phyloP scores from a whole-genome alignment of 2,888 invertebrate genomes.

The Lochmaea crataegi region DNA sequence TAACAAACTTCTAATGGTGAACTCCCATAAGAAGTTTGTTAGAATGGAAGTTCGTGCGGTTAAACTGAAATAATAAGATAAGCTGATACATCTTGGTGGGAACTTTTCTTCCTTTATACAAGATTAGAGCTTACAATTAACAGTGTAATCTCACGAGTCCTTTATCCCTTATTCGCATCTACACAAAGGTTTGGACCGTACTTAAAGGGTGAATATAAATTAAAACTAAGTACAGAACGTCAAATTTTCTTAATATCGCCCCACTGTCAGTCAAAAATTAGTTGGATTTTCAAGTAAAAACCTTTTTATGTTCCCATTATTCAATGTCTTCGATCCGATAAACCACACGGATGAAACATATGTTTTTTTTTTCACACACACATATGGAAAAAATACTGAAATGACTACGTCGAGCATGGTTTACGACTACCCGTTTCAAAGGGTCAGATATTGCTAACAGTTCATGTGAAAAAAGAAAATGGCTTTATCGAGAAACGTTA shows the following conservation, averaged over 20 bases:
- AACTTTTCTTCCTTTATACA: constrained; percentile 11
- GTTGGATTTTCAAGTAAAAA: no score
- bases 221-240: background rate
- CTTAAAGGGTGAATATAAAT: background rate
- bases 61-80: constrained; percentile 13
- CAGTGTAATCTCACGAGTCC: background rate
- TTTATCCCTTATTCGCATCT: background rate
- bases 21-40: constrained; percentile 6
- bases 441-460: background rate
- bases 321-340: background rate
- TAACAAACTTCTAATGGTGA: constrained; percentile 12
- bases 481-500: background rate
- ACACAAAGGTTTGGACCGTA: constrained; percentile 23
- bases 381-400: background rate
- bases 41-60: constrained; percentile 10
- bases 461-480: background rate
- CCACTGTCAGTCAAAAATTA: no score
- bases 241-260: no score
- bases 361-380: background rate
- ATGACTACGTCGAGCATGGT: background rate
- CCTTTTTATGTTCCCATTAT: no score
- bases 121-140: constrained; percentile 8
- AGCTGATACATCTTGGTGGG: constrained; percentile 1
- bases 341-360: background rate
- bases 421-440: background rate